These are phyloP conservation scores for Eolophus roseicapilla DNA, from an alignment of 2,113 vertebrate species.

Conservation along the genomic window DNA sequence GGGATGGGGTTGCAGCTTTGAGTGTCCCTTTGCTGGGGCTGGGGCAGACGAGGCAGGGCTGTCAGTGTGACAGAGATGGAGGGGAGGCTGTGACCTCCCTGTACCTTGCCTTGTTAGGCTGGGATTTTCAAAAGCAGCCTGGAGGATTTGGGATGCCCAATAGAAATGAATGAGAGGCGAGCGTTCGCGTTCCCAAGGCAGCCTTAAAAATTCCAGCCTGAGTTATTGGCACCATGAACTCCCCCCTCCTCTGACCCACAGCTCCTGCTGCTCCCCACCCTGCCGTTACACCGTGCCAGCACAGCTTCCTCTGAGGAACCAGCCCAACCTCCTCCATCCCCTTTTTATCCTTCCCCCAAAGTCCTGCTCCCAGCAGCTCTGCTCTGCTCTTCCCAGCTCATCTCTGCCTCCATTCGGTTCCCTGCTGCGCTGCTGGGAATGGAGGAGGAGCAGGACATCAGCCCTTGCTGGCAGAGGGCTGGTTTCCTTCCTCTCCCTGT, in stretches of 20 bases:
- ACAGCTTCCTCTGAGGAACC: background rate
- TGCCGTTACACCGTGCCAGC: background rate
- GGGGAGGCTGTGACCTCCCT: background rate
- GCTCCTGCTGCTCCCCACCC: background rate
- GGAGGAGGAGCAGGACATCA: background rate
- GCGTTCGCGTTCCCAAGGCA: background rate
- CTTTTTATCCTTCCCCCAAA: background rate
- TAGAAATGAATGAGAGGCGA: background rate
- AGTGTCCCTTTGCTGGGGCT: background rate
- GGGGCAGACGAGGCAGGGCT: background rate
- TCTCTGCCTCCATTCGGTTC: background rate
- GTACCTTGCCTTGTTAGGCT: background rate
- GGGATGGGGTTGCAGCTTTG: background rate
- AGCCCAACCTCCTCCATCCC: background rate
- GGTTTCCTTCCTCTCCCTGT: background rate
- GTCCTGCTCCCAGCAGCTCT: background rate
- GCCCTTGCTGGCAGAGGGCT: background rate
- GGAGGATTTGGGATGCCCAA: background rate
- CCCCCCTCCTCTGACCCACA: background rate
- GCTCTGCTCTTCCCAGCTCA: background rate
- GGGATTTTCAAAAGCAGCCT: background rate
- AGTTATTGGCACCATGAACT: background rate
- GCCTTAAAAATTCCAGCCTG: slow-evolving; percentile 18
- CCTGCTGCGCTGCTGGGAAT: background rate
- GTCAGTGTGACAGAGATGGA: background rate